Percentiles rank a stretch among this genome's conserved stretches.
phyloP scores from a whole-genome alignment of 1,140 invertebrate species.

The Orchesella cincta region DNA sequence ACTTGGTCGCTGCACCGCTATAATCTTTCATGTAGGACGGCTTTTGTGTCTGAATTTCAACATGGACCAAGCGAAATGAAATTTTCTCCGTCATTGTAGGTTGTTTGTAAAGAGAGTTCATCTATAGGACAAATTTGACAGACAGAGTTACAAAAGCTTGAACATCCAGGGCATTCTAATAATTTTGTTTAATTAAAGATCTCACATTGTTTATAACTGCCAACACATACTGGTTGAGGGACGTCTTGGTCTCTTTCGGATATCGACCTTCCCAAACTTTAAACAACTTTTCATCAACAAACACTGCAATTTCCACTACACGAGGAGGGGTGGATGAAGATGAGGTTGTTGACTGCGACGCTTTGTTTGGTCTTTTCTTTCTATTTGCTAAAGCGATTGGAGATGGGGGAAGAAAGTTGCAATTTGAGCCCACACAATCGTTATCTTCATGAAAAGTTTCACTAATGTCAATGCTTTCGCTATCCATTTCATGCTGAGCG shows the following conservation, averaged over 20 bases:
- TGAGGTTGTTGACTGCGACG: not conserved
- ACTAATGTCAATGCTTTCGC: not conserved
- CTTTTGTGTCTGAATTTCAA: not conserved
- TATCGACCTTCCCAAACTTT: not conserved
- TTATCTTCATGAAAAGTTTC: not conserved
- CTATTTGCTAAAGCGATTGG: not conserved
- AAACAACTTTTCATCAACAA: conserved; percentile 24
- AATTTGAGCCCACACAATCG: not conserved
- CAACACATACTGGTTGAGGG: not conserved
- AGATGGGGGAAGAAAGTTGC: not conserved
- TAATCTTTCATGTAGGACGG: not conserved
- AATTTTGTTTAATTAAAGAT: not conserved
- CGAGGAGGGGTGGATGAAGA: not conserved
- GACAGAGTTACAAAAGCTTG: no score
- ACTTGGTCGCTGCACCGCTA: not conserved
- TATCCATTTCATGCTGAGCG: not conserved
- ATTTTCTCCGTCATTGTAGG: not conserved
- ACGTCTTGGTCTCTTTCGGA: conserved; percentile 10
- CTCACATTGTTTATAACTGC: conserved; percentile 18
- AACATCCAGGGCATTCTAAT: not conserved
- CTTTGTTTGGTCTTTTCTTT: not conserved
- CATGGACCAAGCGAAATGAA: not conserved
- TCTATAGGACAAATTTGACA: no score
- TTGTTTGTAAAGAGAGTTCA: conserved; percentile 19
- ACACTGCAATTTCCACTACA: conserved; percentile 33